These are phyloP conservation scores for Daphoenositta chrysoptera DNA, from an alignment of 2,113 vertebrate species.

Conservation along the genomic window DNA sequence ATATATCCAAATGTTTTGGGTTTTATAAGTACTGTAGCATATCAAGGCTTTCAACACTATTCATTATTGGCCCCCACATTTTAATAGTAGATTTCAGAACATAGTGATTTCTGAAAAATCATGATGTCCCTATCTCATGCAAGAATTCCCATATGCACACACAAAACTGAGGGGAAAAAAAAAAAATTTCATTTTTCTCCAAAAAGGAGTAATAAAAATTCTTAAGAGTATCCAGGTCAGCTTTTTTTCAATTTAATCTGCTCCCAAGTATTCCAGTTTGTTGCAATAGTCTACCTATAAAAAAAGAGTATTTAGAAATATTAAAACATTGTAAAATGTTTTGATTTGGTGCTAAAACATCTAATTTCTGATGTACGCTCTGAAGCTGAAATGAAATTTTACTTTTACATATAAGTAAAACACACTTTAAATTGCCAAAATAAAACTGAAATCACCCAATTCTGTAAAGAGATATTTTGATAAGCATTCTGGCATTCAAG, in stretches of 20 bases:
- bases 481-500: neutral
- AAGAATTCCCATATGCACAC: neutral
- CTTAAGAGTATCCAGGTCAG: neutral
- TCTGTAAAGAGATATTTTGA: neutral
- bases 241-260: neutral
- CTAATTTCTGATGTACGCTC: neutral
- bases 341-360: neutral
- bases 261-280: neutral
- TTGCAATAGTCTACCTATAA: neutral
- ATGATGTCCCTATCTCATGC: neutral
- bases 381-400: neutral
- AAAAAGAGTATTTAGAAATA: neutral
- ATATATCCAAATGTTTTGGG: neutral
- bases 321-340: neutral
- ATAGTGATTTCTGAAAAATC: neutral
- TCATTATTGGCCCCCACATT: neutral
- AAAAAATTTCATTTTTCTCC: neutral
- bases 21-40: neutral
- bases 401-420: neutral
- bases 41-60: neutral
- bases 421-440: neutral
- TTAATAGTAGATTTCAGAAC: neutral
- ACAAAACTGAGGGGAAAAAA: neutral
- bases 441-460: neutral
- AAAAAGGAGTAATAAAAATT: neutral